These are phyloP conservation scores for Nansenia antarctica DNA, from an alignment of 2,113 vertebrate genomes.

Conservation along the genomic window DNA sequence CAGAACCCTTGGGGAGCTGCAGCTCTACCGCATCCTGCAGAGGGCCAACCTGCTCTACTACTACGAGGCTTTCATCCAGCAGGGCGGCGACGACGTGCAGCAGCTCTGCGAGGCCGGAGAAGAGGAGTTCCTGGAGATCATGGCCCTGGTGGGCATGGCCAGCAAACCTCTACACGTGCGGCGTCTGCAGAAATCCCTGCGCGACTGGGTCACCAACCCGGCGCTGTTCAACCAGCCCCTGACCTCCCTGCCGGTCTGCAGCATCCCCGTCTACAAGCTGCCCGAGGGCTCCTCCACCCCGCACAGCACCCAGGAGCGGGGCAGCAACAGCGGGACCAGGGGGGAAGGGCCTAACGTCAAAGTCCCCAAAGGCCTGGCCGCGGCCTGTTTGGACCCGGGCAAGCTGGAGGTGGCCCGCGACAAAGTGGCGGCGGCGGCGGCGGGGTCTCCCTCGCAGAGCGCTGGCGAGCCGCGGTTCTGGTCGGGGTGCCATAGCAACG, in stretches of 20 bases:
- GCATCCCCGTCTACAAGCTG: constrained; percentile 88
- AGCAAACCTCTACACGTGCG: constrained; percentile 87
- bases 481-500: constrained; percentile 73
- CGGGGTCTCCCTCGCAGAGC: constrained; percentile 71
- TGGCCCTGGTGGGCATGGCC: constrained; percentile 89
- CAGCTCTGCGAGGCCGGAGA: constrained; percentile 89
- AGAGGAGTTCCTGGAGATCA: constrained; percentile 90
- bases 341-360: constrained; percentile 80
- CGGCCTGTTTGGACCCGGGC: constrained; percentile 71
- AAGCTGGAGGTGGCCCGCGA: constrained; percentile 67
- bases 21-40: constrained; percentile 86
- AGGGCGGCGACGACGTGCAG: constrained; percentile 88
- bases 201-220: constrained; percentile 90
- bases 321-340: constrained; percentile 61
- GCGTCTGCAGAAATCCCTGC: constrained; percentile 85
- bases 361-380: constrained; percentile 81
- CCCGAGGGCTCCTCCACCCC: constrained; percentile 78
- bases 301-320: constrained; percentile 61
- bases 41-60: constrained; percentile 88
- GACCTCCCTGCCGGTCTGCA: constrained; percentile 85
- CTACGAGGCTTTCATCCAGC: constrained; percentile 89
- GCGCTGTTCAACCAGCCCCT: constrained; percentile 87
- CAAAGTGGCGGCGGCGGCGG: constrained; percentile 64
- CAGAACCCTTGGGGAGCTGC: constrained; percentile 87
- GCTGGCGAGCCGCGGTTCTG: constrained; percentile 78